phyloP scores from a whole-genome alignment of 2,797 vertebrate species.

The Carapus acus region DNA sequence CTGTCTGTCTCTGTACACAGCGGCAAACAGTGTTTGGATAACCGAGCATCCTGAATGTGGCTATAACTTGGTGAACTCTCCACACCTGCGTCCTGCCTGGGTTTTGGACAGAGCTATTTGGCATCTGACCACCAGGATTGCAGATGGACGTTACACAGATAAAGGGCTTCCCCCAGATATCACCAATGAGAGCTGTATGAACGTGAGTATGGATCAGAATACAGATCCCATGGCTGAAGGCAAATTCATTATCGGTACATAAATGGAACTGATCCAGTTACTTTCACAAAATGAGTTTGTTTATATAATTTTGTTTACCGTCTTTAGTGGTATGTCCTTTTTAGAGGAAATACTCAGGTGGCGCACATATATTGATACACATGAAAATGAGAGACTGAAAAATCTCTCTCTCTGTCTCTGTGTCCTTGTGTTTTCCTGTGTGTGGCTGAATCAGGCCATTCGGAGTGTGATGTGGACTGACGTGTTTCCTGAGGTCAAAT shows the following conservation, averaged over 20 bases:
- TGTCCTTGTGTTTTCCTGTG: not conserved
- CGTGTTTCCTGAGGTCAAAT: constrained; percentile 78
- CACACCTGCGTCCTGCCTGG: constrained; percentile 93
- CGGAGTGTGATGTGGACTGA: constrained; percentile 80
- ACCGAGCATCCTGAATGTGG: constrained; percentile 87
- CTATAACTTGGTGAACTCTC: constrained; percentile 92
- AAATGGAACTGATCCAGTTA: too few species aligned
- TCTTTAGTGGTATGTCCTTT: too few species aligned
- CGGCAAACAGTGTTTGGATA: constrained; percentile 88
- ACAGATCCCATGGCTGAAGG: too few species aligned
- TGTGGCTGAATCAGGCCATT: constrained; percentile 70
- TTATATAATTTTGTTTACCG: too few species aligned
- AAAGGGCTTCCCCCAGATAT: constrained; percentile 80
- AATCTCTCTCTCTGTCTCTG: too few species aligned
- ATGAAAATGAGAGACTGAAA: too few species aligned
- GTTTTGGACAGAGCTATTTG: constrained; percentile 88
- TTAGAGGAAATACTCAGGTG: too few species aligned
- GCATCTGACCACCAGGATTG: constrained; percentile 80
- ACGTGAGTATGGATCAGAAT: constrained; percentile 70
- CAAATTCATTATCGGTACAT: too few species aligned
- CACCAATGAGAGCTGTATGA: constrained; percentile 79
- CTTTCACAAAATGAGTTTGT: too few species aligned
- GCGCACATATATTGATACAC: too few species aligned
- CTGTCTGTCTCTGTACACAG: constrained; percentile 58
- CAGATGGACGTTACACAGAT: constrained; percentile 75